phyloP scores from a whole-genome alignment of 2,113 vertebrate genomes.

The Sebastes schlegelii region DNA sequence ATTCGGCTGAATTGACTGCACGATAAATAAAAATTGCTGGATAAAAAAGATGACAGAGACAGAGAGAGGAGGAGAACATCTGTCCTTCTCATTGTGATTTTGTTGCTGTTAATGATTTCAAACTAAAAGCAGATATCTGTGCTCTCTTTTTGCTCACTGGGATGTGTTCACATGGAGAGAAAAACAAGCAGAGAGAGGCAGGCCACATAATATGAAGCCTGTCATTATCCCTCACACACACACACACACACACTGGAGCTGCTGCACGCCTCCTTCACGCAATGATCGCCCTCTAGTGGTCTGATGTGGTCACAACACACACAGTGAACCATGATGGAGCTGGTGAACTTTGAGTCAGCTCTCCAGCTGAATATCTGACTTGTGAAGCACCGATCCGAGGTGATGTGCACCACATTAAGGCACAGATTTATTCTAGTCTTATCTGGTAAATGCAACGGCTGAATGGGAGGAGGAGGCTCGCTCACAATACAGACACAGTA shows the following conservation, averaged over 20 bases:
- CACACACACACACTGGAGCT: not conserved
- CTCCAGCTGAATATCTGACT: not conserved
- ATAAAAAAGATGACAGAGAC: not conserved
- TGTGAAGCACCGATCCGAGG: not conserved
- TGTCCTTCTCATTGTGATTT: not conserved
- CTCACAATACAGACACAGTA: not conserved
- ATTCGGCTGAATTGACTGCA: no score
- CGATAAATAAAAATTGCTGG: not conserved
- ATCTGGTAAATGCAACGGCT: not conserved
- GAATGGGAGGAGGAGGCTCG: not conserved
- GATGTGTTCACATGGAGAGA: not conserved
- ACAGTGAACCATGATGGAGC: conserved; percentile 3
- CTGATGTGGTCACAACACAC: conserved; percentile 11
- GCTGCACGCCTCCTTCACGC: conserved; percentile 34
- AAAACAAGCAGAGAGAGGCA: not conserved
- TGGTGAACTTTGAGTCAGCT: conserved; percentile 5
- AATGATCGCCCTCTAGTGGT: conserved; percentile 78
- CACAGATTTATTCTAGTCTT: not conserved
- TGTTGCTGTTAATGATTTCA: not conserved
- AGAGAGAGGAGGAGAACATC: not conserved
- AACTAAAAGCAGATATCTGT: conserved; percentile 6
- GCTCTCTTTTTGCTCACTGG: not conserved
- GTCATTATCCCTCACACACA: conserved; percentile 11
- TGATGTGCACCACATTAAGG: not conserved
- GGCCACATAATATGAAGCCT: not conserved